phyloP scores from a whole-genome alignment of 2,888 invertebrate species.

The Thereva unica region DNA sequence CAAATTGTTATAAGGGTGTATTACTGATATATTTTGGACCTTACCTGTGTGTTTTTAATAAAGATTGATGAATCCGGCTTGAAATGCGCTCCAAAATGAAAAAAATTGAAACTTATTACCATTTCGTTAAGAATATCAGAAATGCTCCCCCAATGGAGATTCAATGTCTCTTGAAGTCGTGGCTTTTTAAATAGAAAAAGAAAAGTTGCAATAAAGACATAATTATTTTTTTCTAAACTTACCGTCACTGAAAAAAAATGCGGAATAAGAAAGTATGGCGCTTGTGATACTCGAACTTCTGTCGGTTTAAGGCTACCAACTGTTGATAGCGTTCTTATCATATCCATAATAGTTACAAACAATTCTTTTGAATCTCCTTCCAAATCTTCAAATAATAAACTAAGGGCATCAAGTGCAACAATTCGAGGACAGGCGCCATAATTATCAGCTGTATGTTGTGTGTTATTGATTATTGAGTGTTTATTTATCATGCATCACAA shows the following conservation, averaged over 20 bases:
- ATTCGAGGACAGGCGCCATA: slow-evolving; percentile 34
- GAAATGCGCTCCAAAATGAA: slow-evolving; percentile 23
- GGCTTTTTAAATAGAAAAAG: slow-evolving; percentile 6
- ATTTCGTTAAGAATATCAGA: slow-evolving; percentile 40
- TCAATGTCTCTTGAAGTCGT: slow-evolving; percentile 25
- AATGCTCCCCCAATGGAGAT: slow-evolving; percentile 38
- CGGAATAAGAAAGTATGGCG: slow-evolving; percentile 40
- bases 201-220: neutral
- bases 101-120: slow-evolving; percentile 33
- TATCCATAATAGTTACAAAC: slow-evolving; percentile 36
- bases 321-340: slow-evolving; percentile 40
- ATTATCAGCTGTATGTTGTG: slow-evolving; percentile 35
- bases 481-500: neutral
- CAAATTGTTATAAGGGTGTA: no score
- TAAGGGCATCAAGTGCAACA: slow-evolving; percentile 40
- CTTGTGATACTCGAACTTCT: slow-evolving; percentile 40
- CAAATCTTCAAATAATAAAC: slow-evolving; percentile 37
- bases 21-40: no score
- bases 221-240: neutral
- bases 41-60: no score
- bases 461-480: neutral
- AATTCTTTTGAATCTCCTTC: slow-evolving; percentile 35
- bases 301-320: slow-evolving; percentile 39
- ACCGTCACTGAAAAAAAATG: slow-evolving; percentile 37
- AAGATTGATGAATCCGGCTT: no score